phyloP scores from a whole-genome alignment of 2,797 vertebrate species.

The Potorous gilbertii region DNA sequence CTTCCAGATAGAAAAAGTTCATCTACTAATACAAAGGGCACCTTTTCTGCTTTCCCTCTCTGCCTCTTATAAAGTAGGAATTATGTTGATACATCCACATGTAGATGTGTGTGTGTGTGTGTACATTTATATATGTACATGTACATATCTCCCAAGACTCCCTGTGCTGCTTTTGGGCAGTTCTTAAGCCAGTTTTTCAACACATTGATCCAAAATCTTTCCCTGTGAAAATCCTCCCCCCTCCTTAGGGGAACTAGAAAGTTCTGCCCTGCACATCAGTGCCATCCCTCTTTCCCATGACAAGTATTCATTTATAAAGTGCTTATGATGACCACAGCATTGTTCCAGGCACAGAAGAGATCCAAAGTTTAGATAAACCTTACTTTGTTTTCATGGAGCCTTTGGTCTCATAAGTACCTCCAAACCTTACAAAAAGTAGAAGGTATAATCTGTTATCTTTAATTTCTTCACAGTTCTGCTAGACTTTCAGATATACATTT shows the following conservation, averaged over 20 bases:
- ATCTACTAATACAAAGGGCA: neutral
- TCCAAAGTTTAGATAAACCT: neutral
- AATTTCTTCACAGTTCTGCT: neutral
- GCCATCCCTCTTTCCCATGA: neutral
- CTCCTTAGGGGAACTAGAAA: neutral
- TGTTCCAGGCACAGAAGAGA: neutral
- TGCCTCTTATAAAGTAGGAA: neutral
- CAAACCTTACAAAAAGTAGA: neutral
- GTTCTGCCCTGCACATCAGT: neutral
- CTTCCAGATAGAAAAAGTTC: neutral
- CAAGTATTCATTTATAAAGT: neutral
- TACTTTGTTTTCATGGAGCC: neutral
- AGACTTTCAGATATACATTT: neutral
- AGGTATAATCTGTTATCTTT: neutral
- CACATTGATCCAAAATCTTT: neutral
- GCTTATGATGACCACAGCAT: neutral
- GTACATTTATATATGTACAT: neutral
- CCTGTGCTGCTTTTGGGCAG: neutral
- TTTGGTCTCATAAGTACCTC: neutral
- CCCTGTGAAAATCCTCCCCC: neutral
- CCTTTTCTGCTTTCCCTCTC: neutral
- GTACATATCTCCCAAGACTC: neutral
- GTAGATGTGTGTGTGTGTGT: neutral
- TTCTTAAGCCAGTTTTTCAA: neutral
- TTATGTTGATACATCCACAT: neutral